These are phyloP conservation scores for Perodicticus potto DNA, from an alignment of 2,797 vertebrate species.

Conservation along the genomic window DNA sequence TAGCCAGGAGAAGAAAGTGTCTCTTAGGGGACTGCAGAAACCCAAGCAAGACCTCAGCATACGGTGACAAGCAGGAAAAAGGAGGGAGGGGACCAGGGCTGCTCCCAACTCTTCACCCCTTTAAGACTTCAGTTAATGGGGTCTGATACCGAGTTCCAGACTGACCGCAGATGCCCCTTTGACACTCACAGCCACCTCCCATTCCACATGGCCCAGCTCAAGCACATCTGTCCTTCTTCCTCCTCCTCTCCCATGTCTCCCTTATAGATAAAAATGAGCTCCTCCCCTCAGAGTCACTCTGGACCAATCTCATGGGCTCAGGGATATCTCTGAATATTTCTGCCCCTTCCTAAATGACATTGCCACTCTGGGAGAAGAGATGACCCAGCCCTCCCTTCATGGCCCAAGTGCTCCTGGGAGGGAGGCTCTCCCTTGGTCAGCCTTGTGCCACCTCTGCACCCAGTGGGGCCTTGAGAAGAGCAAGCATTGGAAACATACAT, in stretches of 20 bases:
- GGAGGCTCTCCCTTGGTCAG: neutral
- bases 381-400: neutral
- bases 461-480: neutral
- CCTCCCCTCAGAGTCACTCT: neutral
- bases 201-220: neutral
- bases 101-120: neutral
- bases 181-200: neutral
- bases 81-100: neutral
- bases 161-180: neutral
- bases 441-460: neutral
- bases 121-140: neutral
- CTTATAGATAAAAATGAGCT: neutral
- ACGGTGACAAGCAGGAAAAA: neutral
- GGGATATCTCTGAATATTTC: neutral
- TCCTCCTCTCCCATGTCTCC: neutral
- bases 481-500: neutral
- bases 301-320: neutral
- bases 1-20: constrained; percentile 41
- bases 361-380: neutral
- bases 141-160: neutral
- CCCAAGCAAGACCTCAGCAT: neutral
- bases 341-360: neutral
- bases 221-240: neutral
- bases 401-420: neutral
- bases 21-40: neutral